These are phyloP conservation scores for Ceratosolen solmsi DNA, from an alignment of 1,140 invertebrate genomes.

Conservation along the genomic window DNA sequence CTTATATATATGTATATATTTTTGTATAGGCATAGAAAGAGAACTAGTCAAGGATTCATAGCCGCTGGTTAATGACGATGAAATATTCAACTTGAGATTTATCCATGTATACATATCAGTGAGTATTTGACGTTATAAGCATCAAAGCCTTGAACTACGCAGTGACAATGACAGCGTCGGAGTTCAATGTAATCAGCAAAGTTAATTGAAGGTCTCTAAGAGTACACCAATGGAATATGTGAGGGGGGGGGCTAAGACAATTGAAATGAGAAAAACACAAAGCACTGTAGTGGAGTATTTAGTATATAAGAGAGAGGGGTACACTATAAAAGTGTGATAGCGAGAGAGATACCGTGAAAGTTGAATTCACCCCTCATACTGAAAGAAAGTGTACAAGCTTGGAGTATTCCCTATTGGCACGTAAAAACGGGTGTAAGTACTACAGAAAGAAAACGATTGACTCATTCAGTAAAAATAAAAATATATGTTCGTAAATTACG, in stretches of 20 bases:
- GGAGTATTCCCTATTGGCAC: constrained; percentile 63
- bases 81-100: constrained; percentile 2
- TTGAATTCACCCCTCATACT: constrained; percentile 15
- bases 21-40: too few relatives aligned
- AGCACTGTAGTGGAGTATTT: not conserved
- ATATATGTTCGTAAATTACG: constrained; percentile 63
- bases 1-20: too few relatives aligned
- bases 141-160: not conserved
- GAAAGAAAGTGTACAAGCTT: constrained; percentile 46
- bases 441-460: constrained; percentile 68
- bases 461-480: constrained; percentile 69
- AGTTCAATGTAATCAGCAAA: constrained; percentile 64
- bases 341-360: constrained; percentile 42
- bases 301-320: too few relatives aligned
- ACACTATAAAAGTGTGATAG: constrained; percentile 12
- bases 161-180: not conserved
- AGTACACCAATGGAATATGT: not conserved
- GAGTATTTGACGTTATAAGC: not conserved
- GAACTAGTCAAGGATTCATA: not conserved
- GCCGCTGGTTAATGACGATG: constrained; percentile 39
- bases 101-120: not conserved
- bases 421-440: constrained; percentile 49
- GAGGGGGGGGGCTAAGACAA: too few relatives aligned
- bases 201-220: constrained; percentile 66
- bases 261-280: not conserved